These are phyloP conservation scores for Dipodomys merriami DNA, from an alignment of 2,113 vertebrate genomes.

Conservation along the genomic window DNA sequence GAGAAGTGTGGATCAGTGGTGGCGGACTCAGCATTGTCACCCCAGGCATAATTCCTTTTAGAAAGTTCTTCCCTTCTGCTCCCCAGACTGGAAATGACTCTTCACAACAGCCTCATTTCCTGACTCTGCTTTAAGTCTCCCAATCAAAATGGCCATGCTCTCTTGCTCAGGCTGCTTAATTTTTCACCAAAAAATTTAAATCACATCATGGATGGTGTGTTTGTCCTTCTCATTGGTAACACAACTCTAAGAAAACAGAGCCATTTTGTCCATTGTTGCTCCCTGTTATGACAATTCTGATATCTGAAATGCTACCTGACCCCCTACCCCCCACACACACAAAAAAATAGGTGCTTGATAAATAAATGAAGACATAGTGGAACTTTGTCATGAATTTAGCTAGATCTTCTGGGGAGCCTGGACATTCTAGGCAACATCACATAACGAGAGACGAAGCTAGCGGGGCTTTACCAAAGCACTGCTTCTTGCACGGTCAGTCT, in stretches of 20 bases:
- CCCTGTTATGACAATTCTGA: not conserved
- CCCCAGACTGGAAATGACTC: not conserved
- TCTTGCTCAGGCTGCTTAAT: not conserved
- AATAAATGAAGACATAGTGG: not conserved
- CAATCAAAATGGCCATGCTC: not conserved
- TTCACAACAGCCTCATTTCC: not conserved
- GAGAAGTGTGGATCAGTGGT: not conserved
- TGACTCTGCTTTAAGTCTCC: too few relatives aligned
- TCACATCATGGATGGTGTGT: not conserved
- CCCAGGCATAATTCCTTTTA: not conserved
- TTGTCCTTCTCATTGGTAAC: not conserved
- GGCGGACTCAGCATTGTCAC: not conserved
- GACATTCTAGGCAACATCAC: not conserved
- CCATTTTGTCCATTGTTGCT: not conserved
- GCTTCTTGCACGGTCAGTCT: not conserved
- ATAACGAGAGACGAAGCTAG: not conserved
- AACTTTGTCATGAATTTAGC: constrained; percentile 8
- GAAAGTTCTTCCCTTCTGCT: not conserved
- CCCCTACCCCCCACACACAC: not conserved
- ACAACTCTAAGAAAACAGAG: not conserved
- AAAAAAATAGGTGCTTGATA: not conserved
- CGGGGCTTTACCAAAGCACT: not conserved
- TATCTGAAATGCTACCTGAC: not conserved
- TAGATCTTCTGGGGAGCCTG: not conserved
- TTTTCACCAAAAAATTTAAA: constrained; percentile 44